phyloP scores from a whole-genome alignment of 1,140 invertebrate species.

The Diorhabda sublineata region DNA sequence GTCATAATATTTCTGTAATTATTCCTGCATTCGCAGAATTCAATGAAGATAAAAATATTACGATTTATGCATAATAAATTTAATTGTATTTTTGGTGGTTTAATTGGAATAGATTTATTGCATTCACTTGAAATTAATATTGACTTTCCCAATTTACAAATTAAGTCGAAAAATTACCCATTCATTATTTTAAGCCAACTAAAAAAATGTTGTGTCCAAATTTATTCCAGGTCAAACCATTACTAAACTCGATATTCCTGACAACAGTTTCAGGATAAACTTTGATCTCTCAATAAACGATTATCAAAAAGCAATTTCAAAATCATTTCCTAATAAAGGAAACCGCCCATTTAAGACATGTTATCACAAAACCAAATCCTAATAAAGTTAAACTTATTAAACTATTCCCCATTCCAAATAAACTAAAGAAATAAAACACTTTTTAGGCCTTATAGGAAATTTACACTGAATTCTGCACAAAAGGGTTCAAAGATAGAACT shows the following conservation, averaged over 20 bases:
- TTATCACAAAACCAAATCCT: conserved; percentile 35
- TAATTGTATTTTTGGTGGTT: too few relatives aligned
- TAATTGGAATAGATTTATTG: too few relatives aligned
- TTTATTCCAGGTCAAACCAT: neutral
- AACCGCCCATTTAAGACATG: conserved; percentile 44
- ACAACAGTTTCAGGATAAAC: neutral
- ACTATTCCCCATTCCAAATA: conserved; percentile 31
- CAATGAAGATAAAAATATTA: neutral
- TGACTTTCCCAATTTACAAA: too few relatives aligned
- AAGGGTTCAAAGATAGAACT: conserved; percentile 1
- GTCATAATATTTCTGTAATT: neutral
- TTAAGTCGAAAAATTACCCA: neutral
- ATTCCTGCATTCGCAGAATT: neutral
- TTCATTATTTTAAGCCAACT: neutral
- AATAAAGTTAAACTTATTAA: conserved; percentile 34
- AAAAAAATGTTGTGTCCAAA: neutral
- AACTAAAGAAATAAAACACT: conserved; percentile 29
- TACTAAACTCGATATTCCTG: neutral
- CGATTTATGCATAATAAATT: too few relatives aligned
- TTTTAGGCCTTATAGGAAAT: conserved; percentile 21
- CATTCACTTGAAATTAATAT: too few relatives aligned
- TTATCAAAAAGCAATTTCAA: too few relatives aligned
- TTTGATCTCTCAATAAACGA: neutral
- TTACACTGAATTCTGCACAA: neutral
- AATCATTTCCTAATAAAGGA: conserved; percentile 27